Evolutionary conservation across 2,888 invertebrate genomes (phyloP).

Genomic region (Agrochola lychnidis): DNA sequence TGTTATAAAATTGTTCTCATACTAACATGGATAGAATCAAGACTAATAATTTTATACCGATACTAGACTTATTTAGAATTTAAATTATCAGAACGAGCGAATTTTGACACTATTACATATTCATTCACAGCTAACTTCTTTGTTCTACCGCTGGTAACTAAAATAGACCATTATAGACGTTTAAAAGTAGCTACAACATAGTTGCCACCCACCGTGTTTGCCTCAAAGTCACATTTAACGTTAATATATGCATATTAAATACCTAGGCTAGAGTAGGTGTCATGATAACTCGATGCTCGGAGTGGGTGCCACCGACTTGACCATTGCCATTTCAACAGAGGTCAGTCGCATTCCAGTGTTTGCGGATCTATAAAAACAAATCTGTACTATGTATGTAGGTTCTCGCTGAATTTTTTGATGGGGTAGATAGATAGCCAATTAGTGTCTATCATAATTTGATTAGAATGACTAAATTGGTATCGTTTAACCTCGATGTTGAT

Average conservation of each 20-base stretch:
- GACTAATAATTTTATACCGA: not conserved
- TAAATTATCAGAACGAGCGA: not conserved
- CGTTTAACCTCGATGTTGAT: conserved; percentile 18
- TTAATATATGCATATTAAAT: conserved; percentile 62
- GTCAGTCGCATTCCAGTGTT: conserved; percentile 73
- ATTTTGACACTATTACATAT: conserved; percentile 16
- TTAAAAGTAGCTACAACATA: conserved; percentile 17
- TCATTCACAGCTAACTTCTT: not conserved
- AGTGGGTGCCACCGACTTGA: conserved; percentile 72
- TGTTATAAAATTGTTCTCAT: conserved; percentile 3
- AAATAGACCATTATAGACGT: not conserved
- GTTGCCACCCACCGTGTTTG: conserved; percentile 50
- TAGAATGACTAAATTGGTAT: conserved; percentile 4
- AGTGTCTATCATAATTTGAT: conserved; percentile 7
- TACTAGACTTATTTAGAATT: not conserved
- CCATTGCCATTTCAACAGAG: conserved; percentile 73
- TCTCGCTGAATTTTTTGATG: not conserved
- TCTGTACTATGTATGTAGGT: conserved; percentile 30
- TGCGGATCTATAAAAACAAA: conserved; percentile 65
- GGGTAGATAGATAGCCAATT: conserved; percentile 12
- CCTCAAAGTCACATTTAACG: conserved; percentile 39
- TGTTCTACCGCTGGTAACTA: not conserved
- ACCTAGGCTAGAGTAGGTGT: conserved; percentile 62
- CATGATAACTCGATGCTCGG: conserved; percentile 68
- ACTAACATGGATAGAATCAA: not conserved